Conservation (phyloP, 1,140 invertebrate species). For the Phenacoccus solenopsis region DNA sequence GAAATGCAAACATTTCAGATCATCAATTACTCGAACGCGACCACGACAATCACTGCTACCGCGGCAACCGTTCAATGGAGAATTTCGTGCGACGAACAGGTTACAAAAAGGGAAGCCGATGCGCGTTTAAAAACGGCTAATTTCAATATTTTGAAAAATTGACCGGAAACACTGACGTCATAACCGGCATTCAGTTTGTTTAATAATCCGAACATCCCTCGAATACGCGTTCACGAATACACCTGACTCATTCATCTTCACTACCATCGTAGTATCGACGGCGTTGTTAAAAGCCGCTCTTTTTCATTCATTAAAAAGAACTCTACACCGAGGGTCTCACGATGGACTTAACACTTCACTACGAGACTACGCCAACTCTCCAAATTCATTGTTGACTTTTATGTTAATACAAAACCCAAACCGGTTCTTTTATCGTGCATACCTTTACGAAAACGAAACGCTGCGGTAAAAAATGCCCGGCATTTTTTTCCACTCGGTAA, state of each 20-base stretch:
- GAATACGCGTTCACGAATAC: not conserved
- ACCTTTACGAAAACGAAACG: not conserved
- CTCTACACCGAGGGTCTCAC: not conserved
- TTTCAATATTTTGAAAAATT: not conserved
- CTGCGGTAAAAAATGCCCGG: not conserved
- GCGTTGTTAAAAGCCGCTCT: not conserved
- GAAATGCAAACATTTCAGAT: too few species aligned
- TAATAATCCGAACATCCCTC: slow-evolving; percentile 1
- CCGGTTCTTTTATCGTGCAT: not conserved
- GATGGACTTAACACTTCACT: not conserved
- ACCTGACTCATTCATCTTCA: slow-evolving; percentile 1
- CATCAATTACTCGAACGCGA: too few species aligned
- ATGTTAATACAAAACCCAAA: not conserved
- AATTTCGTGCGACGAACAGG: not conserved
- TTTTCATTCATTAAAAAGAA: slow-evolving; percentile 3
- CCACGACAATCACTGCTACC: too few species aligned
- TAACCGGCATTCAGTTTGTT: not conserved
- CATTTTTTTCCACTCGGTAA: not conserved
- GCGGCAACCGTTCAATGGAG: not conserved
- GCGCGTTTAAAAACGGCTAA: too few species aligned
- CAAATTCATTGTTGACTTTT: not conserved
- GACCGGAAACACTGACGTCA: not conserved
- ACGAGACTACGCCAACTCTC: not conserved
- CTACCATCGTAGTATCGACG: not conserved
- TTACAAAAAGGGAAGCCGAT: not conserved